Base-by-base conservation (phyloP, 2,888 invertebrate genomes). In the Perithous albicinctus region DNA sequence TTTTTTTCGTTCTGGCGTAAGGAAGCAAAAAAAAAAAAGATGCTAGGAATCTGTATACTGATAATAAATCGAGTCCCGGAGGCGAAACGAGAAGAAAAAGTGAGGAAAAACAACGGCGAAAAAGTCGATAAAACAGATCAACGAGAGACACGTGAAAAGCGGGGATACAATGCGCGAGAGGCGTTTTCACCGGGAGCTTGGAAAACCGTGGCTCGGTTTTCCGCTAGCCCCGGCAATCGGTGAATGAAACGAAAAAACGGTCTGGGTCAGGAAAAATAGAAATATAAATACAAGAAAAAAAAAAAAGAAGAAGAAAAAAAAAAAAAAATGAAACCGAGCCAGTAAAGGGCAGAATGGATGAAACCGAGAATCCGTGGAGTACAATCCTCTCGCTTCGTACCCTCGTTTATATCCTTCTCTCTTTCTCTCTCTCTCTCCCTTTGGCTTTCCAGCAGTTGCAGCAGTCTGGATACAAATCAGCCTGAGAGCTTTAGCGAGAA, bases 401-500 rank as follows among this genome's bases (percentile, higher is more conserved):
- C 8, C 46, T 67, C 18, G 15, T 8, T 46, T 10, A 15, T 26
- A 5, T 61, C 18, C 8, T 23, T 32, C 10, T 29, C 10, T 48
- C n/a, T 46, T 66, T 66, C 10, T 7, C 23, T 64, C 20, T 64
- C 4, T 66, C 43, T 29, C 15, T 1, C 23, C 10, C 46, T 67
- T 10, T 10, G n/a, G 32, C 23, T 23, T 26, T 26, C 2, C 12
- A 15, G 59, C 35, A n/a, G 38, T 54, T 51, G 10, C 46, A 72
- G 10, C 46, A 72, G 35, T 61, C 61, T 46, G 46, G 35, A 61
- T 72, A 72, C 72, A 72, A 72, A 72, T 72, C 72, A 72, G 61
- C 61, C 61, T 72, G 61, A 61, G 48, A 61, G 61, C 72, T 61
- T 72, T 35, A 8, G 23, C 35, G 46, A 70, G 69, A 38, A 41